A percentile compares a stretch with the other conserved stretches of the same genome.
These are phyloP conservation scores for Porites lutea DNA, from an alignment of 64 coral and sea anemone species.

Conservation along the genomic window DNA sequence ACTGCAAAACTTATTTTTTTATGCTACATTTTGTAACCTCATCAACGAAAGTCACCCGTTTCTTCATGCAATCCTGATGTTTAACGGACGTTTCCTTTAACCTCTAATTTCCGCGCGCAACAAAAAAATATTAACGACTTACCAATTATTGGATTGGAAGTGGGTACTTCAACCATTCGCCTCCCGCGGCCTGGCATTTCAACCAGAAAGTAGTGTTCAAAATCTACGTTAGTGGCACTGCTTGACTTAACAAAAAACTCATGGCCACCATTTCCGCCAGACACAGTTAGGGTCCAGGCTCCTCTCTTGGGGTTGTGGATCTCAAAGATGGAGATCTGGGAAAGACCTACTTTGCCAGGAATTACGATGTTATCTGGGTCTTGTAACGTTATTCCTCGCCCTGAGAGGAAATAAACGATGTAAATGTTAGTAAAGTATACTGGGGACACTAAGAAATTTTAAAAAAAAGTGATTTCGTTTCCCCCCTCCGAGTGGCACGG, in stretches of 20 bases:
- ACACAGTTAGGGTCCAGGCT: slow-evolving; percentile 62
- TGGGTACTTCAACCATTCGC: slow-evolving; percentile 33
- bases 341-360: slow-evolving; percentile 50
- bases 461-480: too few relatives aligned
- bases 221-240: slow-evolving; percentile 84
- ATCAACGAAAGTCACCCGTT: too few relatives aligned
- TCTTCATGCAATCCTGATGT: too few relatives aligned
- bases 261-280: slow-evolving; percentile 48
- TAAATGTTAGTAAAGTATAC: too few relatives aligned
- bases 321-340: slow-evolving; percentile 54
- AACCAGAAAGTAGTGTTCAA: slow-evolving; percentile 77
- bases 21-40: too few relatives aligned
- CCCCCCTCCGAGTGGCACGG: too few relatives aligned
- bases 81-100: too few relatives aligned
- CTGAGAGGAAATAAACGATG: background rate
- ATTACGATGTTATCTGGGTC: slow-evolving; percentile 15
- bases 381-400: slow-evolving; percentile 5
- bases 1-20: too few relatives aligned
- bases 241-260: slow-evolving; percentile 79
- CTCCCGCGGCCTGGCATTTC: slow-evolving; percentile 21
- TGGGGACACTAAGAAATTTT: too few relatives aligned
- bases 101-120: too few relatives aligned
- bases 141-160: slow-evolving; percentile 66
- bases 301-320: slow-evolving; percentile 57
- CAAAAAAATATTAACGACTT: background rate